phyloP scores from a whole-genome alignment of 2,113 vertebrate species.

The Gobio gobio region DNA sequence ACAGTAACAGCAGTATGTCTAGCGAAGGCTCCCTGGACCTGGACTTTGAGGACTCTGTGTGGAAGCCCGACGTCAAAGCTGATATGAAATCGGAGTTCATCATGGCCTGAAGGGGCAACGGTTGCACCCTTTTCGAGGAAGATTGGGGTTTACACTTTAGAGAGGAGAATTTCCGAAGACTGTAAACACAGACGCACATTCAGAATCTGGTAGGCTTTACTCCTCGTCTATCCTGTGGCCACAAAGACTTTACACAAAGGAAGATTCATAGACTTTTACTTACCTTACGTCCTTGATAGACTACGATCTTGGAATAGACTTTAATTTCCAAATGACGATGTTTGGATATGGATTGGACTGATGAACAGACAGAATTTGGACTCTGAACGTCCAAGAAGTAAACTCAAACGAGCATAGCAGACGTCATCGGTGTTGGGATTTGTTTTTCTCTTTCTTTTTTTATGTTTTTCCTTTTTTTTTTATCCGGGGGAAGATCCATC shows the following conservation, averaged over 20 bases:
- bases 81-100: conserved; percentile 96
- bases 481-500: conserved; percentile 68
- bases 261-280: conserved; percentile 55
- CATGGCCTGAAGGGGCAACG: conserved; percentile 81
- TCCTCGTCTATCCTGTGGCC: conserved; percentile 37
- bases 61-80: conserved; percentile 96
- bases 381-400: conserved; percentile 53
- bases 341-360: conserved; percentile 63
- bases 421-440: conserved; percentile 66
- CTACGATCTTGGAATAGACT: conserved; percentile 52
- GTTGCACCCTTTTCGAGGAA: conserved; percentile 10
- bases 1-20: conserved; percentile 87
- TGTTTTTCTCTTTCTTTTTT: conserved; percentile 56
- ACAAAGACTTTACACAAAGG: conserved; percentile 52
- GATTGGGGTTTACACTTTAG: conserved; percentile 51
- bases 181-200: conserved; percentile 32
- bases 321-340: conserved; percentile 17
- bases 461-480: conserved; percentile 28
- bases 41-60: conserved; percentile 95
- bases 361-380: conserved; percentile 58
- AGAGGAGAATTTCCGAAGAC: conserved; percentile 48
- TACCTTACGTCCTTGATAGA: conserved; percentile 43
- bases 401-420: conserved; percentile 70
- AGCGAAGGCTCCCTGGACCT: conserved; percentile 90
- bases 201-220: conserved; percentile 38